These are phyloP conservation scores for Coryphaenoides rupestris DNA, from an alignment of 2,113 vertebrate genomes.

Conservation along the genomic window DNA sequence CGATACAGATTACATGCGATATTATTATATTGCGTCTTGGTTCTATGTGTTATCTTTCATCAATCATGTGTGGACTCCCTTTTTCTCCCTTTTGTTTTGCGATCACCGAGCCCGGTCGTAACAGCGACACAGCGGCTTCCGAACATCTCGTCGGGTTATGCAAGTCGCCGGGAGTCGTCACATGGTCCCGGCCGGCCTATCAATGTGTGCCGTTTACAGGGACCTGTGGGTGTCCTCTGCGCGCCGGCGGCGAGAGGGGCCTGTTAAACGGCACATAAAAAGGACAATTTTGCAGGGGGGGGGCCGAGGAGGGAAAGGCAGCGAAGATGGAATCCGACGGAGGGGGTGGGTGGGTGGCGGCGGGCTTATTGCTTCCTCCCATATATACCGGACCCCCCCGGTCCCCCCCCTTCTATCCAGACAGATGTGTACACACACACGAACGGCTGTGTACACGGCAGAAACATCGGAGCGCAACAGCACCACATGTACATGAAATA, in stretches of 20 bases:
- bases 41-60: no score
- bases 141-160: neutral
- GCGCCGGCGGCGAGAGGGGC: slow-evolving; percentile 33
- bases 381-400: slow-evolving; percentile 8
- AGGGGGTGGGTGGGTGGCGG: slow-evolving; percentile 4
- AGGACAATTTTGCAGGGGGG: slow-evolving; percentile 30
- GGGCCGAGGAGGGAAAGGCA: slow-evolving; percentile 11
- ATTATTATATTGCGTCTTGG: no score
- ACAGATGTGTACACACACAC: slow-evolving; percentile 7
- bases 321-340: slow-evolving; percentile 63
- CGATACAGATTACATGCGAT: no score
- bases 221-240: slow-evolving; percentile 19
- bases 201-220: slow-evolving; percentile 19
- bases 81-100: no score
- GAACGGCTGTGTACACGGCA: neutral
- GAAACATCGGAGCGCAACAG: neutral
- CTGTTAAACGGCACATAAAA: slow-evolving; percentile 78
- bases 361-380: slow-evolving; percentile 73
- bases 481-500: neutral
- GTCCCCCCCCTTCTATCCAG: neutral
- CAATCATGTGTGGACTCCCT: no score
- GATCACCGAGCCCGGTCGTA: no score
- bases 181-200: slow-evolving; percentile 24
- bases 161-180: slow-evolving; percentile 37
- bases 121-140: neutral